Percentiles rank a stretch among this genome's conserved stretches.
phyloP scores from a whole-genome alignment of 2,888 invertebrate genomes.

The Strigamia transsilvanica region DNA sequence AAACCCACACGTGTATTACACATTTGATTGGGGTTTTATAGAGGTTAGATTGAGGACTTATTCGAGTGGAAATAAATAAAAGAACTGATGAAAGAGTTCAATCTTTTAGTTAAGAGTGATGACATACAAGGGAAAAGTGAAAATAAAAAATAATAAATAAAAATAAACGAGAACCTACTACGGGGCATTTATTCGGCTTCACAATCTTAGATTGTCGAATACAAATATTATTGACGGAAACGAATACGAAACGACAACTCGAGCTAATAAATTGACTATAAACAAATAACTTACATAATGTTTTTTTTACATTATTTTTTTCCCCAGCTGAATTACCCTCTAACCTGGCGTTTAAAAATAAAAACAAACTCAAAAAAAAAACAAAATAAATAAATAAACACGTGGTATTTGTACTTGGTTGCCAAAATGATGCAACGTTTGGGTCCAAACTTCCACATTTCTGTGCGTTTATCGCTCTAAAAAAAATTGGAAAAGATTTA shows the following conservation, averaged over 20 bases:
- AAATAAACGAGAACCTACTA: neutral
- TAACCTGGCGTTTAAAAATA: neutral
- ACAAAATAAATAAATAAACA: neutral
- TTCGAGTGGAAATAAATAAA: neutral
- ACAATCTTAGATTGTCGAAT: neutral
- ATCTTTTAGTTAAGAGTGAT: conserved; percentile 4
- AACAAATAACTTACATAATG: neutral
- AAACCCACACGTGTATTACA: conserved; percentile 21
- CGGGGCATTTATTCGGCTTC: neutral
- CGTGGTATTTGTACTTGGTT: neutral
- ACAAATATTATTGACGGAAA: conserved; percentile 9
- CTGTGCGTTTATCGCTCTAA: neutral
- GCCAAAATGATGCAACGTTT: conserved; percentile 22
- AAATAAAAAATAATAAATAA: neutral
- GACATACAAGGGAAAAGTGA: neutral
- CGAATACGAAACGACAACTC: neutral
- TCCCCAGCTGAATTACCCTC: neutral
- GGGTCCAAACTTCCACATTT: conserved; percentile 18
- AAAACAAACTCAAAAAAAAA: neutral
- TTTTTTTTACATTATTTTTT: neutral
- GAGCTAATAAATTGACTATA: neutral
- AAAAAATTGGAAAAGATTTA: conserved; percentile 10
- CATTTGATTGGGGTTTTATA: neutral
- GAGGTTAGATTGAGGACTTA: conserved; percentile 8
- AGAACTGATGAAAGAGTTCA: conserved; percentile 29